phyloP scores from a whole-genome alignment of 1,140 invertebrate genomes.

The Papilio xuthus region DNA sequence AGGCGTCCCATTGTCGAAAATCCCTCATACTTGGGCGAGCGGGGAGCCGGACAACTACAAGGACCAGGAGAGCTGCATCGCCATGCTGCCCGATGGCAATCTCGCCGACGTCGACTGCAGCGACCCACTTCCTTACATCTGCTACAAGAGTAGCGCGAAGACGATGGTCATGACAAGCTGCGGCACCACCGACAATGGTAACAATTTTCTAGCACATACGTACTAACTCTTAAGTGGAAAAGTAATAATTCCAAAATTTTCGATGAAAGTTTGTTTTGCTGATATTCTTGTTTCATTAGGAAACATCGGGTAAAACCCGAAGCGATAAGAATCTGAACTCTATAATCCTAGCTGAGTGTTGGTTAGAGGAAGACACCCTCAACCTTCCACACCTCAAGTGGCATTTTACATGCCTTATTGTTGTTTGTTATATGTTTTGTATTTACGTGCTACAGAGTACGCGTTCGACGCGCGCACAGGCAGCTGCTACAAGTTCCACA shows the following conservation, averaged over 20 bases:
- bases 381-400: no score
- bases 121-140: slow-evolving; percentile 55
- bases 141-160: slow-evolving; percentile 51
- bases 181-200: slow-evolving; percentile 51
- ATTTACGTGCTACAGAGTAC: slow-evolving; percentile 29
- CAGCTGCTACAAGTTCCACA: slow-evolving; percentile 42
- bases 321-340: no score
- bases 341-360: no score
- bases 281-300: no score
- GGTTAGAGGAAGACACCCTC: no score
- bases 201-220: not conserved
- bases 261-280: no score
- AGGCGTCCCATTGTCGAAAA: slow-evolving; percentile 52
- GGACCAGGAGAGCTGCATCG: slow-evolving; percentile 57
- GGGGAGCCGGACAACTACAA: slow-evolving; percentile 60
- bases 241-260: no score
- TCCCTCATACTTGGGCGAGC: slow-evolving; percentile 56
- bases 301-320: no score
- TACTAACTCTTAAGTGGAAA: no score
- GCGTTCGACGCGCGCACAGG: slow-evolving; percentile 16
- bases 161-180: slow-evolving; percentile 41
- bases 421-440: not conserved
- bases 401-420: no score
- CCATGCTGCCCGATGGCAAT: slow-evolving; percentile 49
- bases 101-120: slow-evolving; percentile 60